Conservation (phyloP, 2,888 invertebrate genomes). For the Chrysolina oricalcia region DNA sequence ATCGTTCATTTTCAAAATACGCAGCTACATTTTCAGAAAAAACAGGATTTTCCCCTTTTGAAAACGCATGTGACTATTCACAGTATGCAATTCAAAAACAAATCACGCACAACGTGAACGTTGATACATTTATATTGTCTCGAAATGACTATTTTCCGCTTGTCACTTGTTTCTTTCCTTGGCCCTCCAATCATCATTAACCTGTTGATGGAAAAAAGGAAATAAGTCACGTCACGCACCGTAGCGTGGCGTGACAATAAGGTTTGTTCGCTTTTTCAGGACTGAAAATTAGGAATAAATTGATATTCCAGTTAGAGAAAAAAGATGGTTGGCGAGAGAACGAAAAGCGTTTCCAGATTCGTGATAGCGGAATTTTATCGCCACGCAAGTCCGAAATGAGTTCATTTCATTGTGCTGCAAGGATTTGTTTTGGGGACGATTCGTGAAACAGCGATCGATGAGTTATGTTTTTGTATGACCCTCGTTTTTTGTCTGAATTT, state of each 20-base stretch:
- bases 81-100: not conserved
- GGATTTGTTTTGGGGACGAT: not conserved
- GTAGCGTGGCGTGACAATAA: constrained; percentile 4
- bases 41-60: no score
- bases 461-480: no score
- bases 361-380: constrained; percentile 1
- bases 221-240: constrained; percentile 23
- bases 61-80: no score
- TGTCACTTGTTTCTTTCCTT: constrained; percentile 7
- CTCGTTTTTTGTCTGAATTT: no score
- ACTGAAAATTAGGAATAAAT: constrained; percentile 11
- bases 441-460: no score
- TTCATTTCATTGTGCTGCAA: not conserved
- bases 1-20: no score
- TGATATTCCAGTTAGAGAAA: constrained; percentile 14
- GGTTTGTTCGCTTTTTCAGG: constrained; percentile 12
- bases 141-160: constrained; percentile 14
- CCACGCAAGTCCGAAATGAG: not conserved
- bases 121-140: not conserved
- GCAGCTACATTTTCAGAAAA: no score
- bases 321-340: not conserved
- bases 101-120: not conserved
- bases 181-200: constrained; percentile 5
- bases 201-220: constrained; percentile 14
- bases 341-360: not conserved